Evolutionary conservation across 2,797 vertebrate species (phyloP), one percentile per base, ranked within the genome.

Genomic region (Pitangus sulphuratus): DNA sequence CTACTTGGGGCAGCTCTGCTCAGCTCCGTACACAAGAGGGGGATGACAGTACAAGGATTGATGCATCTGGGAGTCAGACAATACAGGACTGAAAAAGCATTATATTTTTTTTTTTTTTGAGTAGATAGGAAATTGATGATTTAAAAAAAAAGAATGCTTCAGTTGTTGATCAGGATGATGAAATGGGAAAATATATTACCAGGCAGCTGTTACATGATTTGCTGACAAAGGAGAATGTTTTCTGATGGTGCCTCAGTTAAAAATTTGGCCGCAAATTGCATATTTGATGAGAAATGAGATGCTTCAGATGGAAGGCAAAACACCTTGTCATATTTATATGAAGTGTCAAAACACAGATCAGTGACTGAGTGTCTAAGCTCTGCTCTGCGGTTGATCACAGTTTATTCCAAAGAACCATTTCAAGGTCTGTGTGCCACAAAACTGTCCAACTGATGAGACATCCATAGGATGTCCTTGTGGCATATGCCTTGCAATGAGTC

Each of bases 201-300:
- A 53, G 56, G 65, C 71, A 91, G 89, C 85, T 87, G 65, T 48
- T 91, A 15, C 42, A 21, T 31, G 65, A 85, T 89, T 85, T 91
- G n/a, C 65, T 94, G 89, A 89, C 68, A 87, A 87, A 78, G 75
- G 45, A 75, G 28, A 26, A 54, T 12, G 4, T 71, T 75, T 93
- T 93, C 48, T 81, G 51, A 91, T 68, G 57, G 37, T 71, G 3
- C 4, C 9, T 28, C 69, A 61, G 71, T 96, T 93, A 91, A 96
- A 93, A 92, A 75, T 37, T 58, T 91, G 71, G 69, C 76, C 86
- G 69, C 19, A 94, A 91, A 92, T 94, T 78, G 44, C 65, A 81
- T 93, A 78, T 91, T 89, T 89, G 62, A 89, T 86, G 72, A 85
- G 71, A 90, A 94, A 91, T 61, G 42, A 71, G 69, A 54, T 92